A percentile compares a stretch with the other conserved stretches of the same genome.
Evolutionary conservation across 2,113 vertebrate species (phyloP).

Genomic region (Melozone crissalis): DNA sequence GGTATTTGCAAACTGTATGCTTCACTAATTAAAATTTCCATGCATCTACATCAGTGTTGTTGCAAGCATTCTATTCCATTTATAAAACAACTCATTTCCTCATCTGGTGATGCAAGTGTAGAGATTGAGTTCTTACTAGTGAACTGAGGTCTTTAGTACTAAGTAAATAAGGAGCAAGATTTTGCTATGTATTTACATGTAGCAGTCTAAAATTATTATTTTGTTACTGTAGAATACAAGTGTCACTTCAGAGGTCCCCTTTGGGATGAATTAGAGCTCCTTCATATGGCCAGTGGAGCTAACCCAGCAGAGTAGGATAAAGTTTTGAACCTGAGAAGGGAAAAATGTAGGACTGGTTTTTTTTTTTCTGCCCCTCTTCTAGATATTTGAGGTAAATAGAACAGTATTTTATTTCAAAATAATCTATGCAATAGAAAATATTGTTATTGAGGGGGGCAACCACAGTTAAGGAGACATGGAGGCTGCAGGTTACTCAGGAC

Average conservation of each 20-base stretch:
- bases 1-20: not conserved
- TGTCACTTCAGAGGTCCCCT: not conserved
- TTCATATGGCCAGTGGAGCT: not conserved
- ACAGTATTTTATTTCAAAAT: not conserved
- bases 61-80: not conserved
- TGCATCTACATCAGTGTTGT: not conserved
- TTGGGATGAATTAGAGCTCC: not conserved
- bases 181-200: not conserved
- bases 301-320: not conserved
- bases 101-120: not conserved
- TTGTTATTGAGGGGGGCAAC: not conserved
- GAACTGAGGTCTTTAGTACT: not conserved
- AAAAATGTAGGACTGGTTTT: not conserved
- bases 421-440: not conserved
- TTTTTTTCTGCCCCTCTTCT: not conserved
- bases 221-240: not conserved
- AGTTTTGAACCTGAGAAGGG: not conserved
- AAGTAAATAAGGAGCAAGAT: not conserved
- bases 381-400: not conserved
- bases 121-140: not conserved
- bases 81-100: not conserved
- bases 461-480: not conserved
- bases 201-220: not conserved
- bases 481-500: not conserved
- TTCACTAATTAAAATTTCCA: not conserved